Evolutionary conservation across 30 jellyfish, hydroid and myxozoan genomes (phyloP).

Genomic region (Hydractinia symbiolongicarpus): DNA sequence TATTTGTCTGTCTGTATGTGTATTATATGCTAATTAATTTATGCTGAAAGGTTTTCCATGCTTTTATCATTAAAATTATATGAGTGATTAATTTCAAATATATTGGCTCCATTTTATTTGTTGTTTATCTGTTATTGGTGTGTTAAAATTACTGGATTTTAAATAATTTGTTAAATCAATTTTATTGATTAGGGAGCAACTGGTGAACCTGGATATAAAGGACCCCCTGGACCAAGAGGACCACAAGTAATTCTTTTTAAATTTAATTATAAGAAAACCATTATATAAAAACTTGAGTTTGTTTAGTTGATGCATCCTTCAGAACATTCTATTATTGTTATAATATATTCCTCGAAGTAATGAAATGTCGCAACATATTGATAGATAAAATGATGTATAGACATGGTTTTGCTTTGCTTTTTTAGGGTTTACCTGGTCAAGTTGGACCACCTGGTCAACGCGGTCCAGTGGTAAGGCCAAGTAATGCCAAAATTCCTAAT

Average conservation of each 20-base stretch:
- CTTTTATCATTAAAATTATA: no score
- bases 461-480: conserved; percentile 45
- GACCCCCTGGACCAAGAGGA: conserved; percentile 43
- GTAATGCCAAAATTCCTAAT: conserved; percentile 17
- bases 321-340: no score
- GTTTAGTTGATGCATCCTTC: no score
- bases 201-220: conserved; percentile 41
- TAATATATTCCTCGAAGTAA: no score
- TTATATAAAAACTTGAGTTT: background rate
- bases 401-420: background rate
- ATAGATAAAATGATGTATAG: no score
- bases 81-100: no score
- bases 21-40: no score
- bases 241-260: conserved; percentile 19
- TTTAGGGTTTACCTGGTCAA: conserved; percentile 30
- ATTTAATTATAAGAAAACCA: background rate
- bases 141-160: background rate
- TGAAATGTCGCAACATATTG: no score
- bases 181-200: conserved; percentile 39
- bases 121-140: no score
- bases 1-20: no score
- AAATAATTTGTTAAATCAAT: background rate
- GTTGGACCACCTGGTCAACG: conserved; percentile 37
- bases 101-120: no score
- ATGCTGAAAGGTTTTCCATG: no score